Base-by-base conservation (phyloP, 2,113 vertebrate species). In the Embiotoca jacksoni region DNA sequence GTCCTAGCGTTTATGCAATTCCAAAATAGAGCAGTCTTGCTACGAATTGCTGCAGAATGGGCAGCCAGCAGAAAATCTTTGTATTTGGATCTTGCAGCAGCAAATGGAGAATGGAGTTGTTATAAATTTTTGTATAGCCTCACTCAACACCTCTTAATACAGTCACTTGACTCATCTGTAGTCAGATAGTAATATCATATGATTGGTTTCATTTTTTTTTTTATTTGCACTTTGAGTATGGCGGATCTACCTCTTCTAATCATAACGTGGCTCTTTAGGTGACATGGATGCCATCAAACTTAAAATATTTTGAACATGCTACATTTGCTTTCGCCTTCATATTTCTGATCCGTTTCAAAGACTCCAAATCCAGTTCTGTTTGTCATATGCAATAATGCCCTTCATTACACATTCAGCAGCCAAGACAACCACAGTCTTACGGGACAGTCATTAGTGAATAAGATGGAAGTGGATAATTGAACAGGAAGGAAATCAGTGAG, bases 401-500 rank as follows among this genome's bases (percentile, higher is more conserved):
- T 56, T 54, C 41, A 49, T 11, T 14, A 31, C 14, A 67, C 30
- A 44, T 60, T 75, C 0, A 61, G 37, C 41, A 50, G 55, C 31
- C 11, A 14, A 39, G 11, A 57, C 7, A 37, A 11, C 60, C 13
- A 0, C 14, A 46, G 44, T 15, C 49, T 61, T 11, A 59, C 3
- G 2, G 66, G 37, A 58, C 49, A 5, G 62, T 68, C 52, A 2
- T 76, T 61, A 47, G 50, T 37, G 16, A 65, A 56, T 56, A 1
- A 71, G 56, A 74, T 76, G 61, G 64, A 85, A 53, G 46, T 57
- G 50, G 67, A 76, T 82, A 63, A 83, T 71, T 80, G 62, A 63
- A 71, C 66, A 68, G 83, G 82, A 87, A 87, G 78, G 66, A 84
- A 79, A 80, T 67, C 37, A 4, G 53, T 53, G 66, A 59, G 67